phyloP scores from a whole-genome alignment of 1,140 invertebrate species.

The Trachymyrmex septentrionalis region DNA sequence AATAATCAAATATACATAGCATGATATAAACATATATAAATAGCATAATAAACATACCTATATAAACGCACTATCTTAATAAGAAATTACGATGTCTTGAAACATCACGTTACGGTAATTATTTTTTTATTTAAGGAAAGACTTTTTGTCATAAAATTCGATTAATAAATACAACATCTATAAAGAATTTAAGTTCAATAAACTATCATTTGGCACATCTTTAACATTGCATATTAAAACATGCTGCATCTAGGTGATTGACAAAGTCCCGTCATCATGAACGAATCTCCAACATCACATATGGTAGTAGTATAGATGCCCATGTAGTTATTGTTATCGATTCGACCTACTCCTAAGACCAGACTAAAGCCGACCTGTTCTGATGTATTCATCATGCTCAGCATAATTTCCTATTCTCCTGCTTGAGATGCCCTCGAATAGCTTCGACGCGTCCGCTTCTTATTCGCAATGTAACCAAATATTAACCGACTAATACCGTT shows the following conservation, averaged over 20 bases:
- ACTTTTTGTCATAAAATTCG: not conserved
- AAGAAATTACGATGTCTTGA: not conserved
- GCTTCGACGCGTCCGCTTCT: slow-evolving; percentile 25
- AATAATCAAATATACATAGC: not conserved
- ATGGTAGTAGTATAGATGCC: slow-evolving; percentile 47
- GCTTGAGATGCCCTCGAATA: slow-evolving; percentile 15
- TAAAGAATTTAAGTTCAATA: too few species aligned
- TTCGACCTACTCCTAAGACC: slow-evolving; percentile 78
- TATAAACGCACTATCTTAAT: not conserved
- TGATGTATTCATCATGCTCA: slow-evolving; percentile 68
- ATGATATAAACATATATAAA: not conserved
- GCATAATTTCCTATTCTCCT: slow-evolving; percentile 63
- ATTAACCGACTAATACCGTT: slow-evolving; percentile 7
- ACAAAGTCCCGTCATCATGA: slow-evolving; percentile 38
- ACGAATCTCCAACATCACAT: slow-evolving; percentile 29
- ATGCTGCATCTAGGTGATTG: not conserved
- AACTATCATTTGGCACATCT: not conserved
- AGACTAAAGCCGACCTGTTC: slow-evolving; percentile 73
- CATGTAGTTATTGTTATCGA: slow-evolving; percentile 79
- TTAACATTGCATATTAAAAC: not conserved
- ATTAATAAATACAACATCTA: not conserved
- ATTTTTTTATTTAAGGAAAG: not conserved
- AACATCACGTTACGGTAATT: not conserved
- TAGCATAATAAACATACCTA: too few species aligned
- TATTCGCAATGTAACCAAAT: slow-evolving; percentile 8